phyloP scores from a whole-genome alignment of 2,888 invertebrate genomes.

The Laspeyria flexula region DNA sequence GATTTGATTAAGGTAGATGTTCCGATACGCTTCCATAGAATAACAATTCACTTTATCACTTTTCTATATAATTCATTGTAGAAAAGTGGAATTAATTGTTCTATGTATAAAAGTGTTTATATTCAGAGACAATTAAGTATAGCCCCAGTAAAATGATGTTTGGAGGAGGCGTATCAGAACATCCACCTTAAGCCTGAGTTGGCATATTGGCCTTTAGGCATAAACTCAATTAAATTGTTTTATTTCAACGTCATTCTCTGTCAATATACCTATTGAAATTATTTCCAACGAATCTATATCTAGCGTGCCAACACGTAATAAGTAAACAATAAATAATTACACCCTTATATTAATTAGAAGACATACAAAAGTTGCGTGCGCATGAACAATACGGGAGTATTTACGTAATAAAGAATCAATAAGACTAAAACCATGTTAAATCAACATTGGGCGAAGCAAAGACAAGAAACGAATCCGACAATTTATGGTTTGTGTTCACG shows the following conservation, averaged over 20 bases:
- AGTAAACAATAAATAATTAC: conserved; percentile 62
- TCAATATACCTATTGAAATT: conserved; percentile 1
- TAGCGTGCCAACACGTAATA: conserved; percentile 44
- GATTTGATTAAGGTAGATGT: no score
- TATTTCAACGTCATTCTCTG: not conserved
- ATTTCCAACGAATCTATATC: conserved; percentile 5
- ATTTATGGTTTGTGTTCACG: conserved; percentile 74
- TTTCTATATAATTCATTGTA: no score
- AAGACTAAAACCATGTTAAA: conserved; percentile 86
- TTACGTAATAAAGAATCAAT: conserved; percentile 85
- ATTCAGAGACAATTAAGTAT: no score
- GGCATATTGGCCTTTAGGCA: not conserved
- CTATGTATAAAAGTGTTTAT: no score
- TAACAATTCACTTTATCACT: no score
- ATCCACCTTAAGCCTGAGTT: no score
- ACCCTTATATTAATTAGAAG: conserved; percentile 79
- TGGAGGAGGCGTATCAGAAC: no score
- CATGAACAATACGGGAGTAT: conserved; percentile 79
- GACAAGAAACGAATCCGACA: conserved; percentile 83
- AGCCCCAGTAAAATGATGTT: no score
- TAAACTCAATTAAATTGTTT: not conserved
- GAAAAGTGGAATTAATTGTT: no score
- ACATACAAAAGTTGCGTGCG: conserved; percentile 74
- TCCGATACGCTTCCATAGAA: no score
- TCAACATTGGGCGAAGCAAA: conserved; percentile 84